Percentiles rank a stretch among this genome's conserved stretches.
phyloP scores from a whole-genome alignment of 2,113 vertebrate genomes.

The Trichechus manatus region DNA sequence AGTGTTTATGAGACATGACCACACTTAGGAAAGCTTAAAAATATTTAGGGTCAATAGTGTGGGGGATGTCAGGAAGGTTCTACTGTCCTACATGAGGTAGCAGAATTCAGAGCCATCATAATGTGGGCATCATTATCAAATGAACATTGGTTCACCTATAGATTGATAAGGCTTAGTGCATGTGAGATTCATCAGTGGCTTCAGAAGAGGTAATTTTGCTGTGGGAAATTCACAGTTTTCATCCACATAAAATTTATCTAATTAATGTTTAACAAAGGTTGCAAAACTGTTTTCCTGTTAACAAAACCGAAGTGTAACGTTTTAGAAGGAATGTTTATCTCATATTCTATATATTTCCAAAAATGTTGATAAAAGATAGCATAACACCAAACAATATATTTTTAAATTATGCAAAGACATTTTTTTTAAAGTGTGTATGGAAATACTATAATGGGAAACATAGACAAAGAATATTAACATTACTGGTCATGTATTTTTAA shows the following conservation, averaged over 20 bases:
- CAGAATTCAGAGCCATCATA: background rate
- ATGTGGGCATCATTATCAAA: background rate
- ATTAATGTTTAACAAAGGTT: background rate
- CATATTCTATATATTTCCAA: background rate
- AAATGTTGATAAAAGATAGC: background rate
- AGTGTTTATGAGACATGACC: background rate
- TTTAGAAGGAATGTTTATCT: background rate
- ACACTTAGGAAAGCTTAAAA: background rate
- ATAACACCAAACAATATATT: background rate
- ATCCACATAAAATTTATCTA: background rate
- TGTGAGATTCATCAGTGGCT: background rate
- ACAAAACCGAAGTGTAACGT: background rate
- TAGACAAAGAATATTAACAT: background rate
- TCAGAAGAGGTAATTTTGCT: background rate
- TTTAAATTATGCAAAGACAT: background rate
- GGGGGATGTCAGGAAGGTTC: fast-evolving
- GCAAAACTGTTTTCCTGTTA: background rate
- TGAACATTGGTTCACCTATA: background rate
- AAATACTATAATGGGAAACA: background rate
- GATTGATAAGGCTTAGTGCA: background rate
- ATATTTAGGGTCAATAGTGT: background rate
- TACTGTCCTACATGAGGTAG: background rate
- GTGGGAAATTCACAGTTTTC: background rate
- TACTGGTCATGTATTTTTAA: background rate
- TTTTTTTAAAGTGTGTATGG: background rate